phyloP scores from a whole-genome alignment of 2,888 invertebrate genomes.

The Aspidapion aeneum region DNA sequence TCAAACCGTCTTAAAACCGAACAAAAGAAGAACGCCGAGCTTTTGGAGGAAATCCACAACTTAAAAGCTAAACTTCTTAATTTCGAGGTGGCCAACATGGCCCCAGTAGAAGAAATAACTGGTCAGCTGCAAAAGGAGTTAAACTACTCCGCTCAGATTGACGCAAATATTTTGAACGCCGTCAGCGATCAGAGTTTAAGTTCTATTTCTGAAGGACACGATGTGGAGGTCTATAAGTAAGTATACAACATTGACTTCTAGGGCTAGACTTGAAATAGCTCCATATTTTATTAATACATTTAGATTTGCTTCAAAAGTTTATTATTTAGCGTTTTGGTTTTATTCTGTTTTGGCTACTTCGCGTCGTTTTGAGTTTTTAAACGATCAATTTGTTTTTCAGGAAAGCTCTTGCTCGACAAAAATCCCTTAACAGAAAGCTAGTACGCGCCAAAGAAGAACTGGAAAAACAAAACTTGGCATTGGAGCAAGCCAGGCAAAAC shows the following conservation, averaged over 20 bases:
- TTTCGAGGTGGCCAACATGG: conserved; percentile 42
- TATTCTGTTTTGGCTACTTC: too few species aligned
- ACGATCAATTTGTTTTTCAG: conserved; percentile 4
- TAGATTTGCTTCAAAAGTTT: too few species aligned
- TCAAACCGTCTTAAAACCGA: conserved; percentile 50
- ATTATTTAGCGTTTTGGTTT: too few species aligned
- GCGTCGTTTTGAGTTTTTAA: too few species aligned
- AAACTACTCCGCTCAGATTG: conserved; percentile 58
- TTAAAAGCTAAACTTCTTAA: conserved; percentile 40
- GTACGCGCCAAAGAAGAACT: conserved; percentile 22
- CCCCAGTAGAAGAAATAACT: conserved; percentile 53
- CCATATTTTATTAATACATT: too few species aligned
- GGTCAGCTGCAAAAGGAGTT: conserved; percentile 57
- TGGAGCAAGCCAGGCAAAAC: conserved; percentile 40
- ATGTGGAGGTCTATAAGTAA: conserved; percentile 45
- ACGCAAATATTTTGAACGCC: conserved; percentile 56
- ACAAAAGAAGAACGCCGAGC: conserved; percentile 46
- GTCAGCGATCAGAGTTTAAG: conserved; percentile 47
- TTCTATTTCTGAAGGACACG: conserved; percentile 33
- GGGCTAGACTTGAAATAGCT: too few species aligned
- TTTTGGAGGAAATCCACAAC: conserved; percentile 40
- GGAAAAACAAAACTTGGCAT: conserved; percentile 24
- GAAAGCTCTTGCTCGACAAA: conserved; percentile 22
- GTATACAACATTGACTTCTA: conserved; percentile 5
- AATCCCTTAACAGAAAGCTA: conserved; percentile 30